Evolutionary conservation across 30 jellyfish, hydroid and myxozoan species (phyloP).

Genomic region (Aurelia sp.): DNA sequence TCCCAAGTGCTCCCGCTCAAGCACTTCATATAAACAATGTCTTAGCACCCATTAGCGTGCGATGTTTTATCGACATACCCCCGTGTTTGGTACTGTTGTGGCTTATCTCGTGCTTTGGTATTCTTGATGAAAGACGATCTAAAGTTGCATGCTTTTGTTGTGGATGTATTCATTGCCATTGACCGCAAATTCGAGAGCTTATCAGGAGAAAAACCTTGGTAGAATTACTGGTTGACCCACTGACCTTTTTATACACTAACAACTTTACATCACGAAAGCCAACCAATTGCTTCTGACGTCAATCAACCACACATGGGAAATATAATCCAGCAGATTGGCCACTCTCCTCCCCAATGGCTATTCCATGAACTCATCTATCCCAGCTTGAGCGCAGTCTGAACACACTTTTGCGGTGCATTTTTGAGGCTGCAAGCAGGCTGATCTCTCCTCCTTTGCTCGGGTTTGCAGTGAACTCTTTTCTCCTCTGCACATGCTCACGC

Average conservation of each 20-base stretch:
- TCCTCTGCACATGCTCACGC: too few species aligned
- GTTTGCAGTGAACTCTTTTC: too few species aligned
- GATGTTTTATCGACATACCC: neutral
- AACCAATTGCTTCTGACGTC: neutral
- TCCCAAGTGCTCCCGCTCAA: too few species aligned
- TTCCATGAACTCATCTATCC: too few species aligned
- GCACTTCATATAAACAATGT: too few species aligned
- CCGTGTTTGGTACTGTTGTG: slow-evolving; percentile 23
- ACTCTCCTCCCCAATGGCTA: too few species aligned
- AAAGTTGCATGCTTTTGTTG: slow-evolving; percentile 49
- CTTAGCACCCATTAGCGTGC: too few species aligned
- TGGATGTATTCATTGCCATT: slow-evolving; percentile 21
- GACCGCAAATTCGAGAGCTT: slow-evolving; percentile 65
- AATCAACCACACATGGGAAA: neutral
- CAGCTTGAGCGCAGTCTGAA: too few species aligned
- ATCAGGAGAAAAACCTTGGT: slow-evolving; percentile 41
- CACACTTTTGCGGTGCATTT: too few species aligned
- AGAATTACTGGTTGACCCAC: slow-evolving; percentile 52
- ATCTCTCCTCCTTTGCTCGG: too few species aligned
- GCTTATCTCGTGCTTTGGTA: slow-evolving; percentile 56
- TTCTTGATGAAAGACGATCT: slow-evolving; percentile 50
- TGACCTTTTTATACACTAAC: slow-evolving; percentile 23
- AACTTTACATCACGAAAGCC: slow-evolving; percentile 28
- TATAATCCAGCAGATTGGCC: too few species aligned
- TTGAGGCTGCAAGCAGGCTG: too few species aligned